These are phyloP conservation scores for Neodiprion lecontei DNA, from an alignment of 1,140 invertebrate genomes.

Conservation along the genomic window DNA sequence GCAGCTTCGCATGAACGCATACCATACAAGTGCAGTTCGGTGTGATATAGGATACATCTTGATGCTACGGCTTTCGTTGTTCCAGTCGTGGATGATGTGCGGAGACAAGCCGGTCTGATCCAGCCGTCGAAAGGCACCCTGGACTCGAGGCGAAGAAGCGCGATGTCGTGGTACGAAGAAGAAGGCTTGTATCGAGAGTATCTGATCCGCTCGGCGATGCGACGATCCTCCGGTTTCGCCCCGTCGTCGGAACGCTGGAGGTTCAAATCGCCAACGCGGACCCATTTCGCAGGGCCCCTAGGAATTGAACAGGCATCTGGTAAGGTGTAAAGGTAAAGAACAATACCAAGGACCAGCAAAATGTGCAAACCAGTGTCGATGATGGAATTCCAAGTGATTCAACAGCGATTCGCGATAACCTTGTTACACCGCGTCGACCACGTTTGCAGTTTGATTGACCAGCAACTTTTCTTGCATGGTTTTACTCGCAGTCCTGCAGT, in stretches of 20 bases:
- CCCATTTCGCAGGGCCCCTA: conserved; percentile 44
- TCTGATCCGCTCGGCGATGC: conserved; percentile 53
- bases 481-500: too few species aligned
- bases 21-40: too few species aligned
- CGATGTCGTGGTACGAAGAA: conserved; percentile 65
- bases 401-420: too few species aligned
- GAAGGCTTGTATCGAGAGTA: conserved; percentile 61
- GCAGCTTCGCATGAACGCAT: too few species aligned
- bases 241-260: conserved; percentile 55
- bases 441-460: too few species aligned
- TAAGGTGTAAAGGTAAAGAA: conserved; percentile 38
- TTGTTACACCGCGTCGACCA: too few species aligned
- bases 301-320: conserved; percentile 16
- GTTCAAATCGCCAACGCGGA: conserved; percentile 64
- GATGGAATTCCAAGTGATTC: too few species aligned
- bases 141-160: conserved; percentile 58
- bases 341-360: too few species aligned
- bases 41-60: conserved; percentile 55
- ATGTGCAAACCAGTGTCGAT: too few species aligned
- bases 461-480: too few species aligned
- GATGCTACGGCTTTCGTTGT: conserved; percentile 49
- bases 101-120: conserved; percentile 64
- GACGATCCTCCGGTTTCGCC: conserved; percentile 52
- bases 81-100: conserved; percentile 42
- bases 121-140: conserved; percentile 58